These are phyloP conservation scores for Donacobius atricapilla DNA, from an alignment of 2,113 vertebrate species.

Conservation along the genomic window DNA sequence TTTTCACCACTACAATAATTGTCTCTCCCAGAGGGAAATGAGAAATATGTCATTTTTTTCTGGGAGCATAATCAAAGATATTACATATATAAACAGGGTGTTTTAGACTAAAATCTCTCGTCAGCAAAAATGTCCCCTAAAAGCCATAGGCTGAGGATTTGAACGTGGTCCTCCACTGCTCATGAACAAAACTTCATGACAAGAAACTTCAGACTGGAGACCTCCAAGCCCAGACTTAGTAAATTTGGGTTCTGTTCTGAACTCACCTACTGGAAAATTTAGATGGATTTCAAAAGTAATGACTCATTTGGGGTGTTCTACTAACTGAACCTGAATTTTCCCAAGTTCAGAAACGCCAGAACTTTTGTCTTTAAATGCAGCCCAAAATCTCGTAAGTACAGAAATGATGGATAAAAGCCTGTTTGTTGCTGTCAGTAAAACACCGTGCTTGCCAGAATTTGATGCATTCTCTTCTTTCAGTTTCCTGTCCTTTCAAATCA, in stretches of 20 bases:
- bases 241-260: not conserved
- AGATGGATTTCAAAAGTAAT: not conserved
- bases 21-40: not conserved
- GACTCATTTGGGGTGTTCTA: not conserved
- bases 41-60: not conserved
- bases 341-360: not conserved
- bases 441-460: not conserved
- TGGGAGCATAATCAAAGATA: not conserved
- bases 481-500: not conserved
- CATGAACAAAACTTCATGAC: not conserved
- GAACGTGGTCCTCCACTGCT: fast-evolving
- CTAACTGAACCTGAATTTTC: not conserved
- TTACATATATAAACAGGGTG: not conserved
- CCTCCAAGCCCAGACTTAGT: not conserved
- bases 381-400: not conserved
- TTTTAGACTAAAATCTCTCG: not conserved
- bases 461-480: not conserved
- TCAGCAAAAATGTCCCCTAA: not conserved
- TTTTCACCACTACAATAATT: not conserved
- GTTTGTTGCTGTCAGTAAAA: not conserved
- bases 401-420: not conserved
- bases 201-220: not conserved
- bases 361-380: not conserved
- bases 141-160: not conserved
- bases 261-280: not conserved